These are phyloP conservation scores for Nephrotoma appendiculata DNA, from an alignment of 2,888 invertebrate species.

Conservation along the genomic window DNA sequence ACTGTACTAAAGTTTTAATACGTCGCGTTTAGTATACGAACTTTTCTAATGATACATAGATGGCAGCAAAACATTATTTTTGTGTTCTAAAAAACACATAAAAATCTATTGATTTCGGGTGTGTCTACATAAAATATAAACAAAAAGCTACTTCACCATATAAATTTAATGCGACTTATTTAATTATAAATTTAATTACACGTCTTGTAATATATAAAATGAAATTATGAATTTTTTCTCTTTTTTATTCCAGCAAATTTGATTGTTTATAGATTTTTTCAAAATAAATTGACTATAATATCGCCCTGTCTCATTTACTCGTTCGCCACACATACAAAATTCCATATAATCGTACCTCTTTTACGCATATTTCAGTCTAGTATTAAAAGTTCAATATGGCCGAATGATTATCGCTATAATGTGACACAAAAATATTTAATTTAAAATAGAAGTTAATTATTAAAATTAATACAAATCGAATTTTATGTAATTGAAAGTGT, in stretches of 20 bases:
- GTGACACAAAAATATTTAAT: background rate
- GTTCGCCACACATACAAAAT: background rate
- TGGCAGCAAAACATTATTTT: background rate
- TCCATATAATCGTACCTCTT: background rate
- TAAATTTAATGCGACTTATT: background rate
- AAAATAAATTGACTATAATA: background rate
- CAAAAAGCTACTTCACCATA: background rate
- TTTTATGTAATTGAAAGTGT: background rate
- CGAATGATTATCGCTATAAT: background rate
- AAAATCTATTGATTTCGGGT: slow-evolving; percentile 1
- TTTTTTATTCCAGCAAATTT: background rate
- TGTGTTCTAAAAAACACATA: background rate
- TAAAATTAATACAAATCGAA: background rate
- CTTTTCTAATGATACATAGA: background rate
- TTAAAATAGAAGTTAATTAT: background rate
- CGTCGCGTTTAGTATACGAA: background rate
- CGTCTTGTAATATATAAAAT: no score
- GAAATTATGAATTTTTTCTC: background rate
- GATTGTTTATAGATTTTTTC: background rate
- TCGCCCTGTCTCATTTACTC: background rate
- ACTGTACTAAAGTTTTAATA: background rate
- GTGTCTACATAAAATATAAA: background rate
- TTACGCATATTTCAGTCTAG: background rate
- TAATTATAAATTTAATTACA: no score
- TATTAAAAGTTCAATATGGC: background rate